A percentile compares a stretch with the other conserved stretches of the same genome.
These are phyloP conservation scores for Falco peregrinus DNA, from an alignment of 2,797 vertebrate species.

Conservation along the genomic window DNA sequence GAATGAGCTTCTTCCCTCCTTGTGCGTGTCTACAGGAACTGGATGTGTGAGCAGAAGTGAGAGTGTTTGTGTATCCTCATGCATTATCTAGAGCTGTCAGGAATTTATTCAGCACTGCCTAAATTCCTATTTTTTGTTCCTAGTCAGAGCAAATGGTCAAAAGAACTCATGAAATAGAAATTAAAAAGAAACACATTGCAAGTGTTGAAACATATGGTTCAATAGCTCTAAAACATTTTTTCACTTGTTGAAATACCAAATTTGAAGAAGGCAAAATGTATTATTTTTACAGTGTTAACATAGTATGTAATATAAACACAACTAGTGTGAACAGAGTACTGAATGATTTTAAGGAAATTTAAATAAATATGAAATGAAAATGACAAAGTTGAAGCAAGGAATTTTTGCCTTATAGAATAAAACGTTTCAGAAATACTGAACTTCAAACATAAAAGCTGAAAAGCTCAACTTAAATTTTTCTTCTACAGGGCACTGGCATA, in stretches of 20 bases:
- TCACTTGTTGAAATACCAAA: neutral
- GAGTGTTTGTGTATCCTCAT: neutral
- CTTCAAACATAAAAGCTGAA: neutral
- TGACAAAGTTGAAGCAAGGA: neutral
- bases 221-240: neutral
- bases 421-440: neutral
- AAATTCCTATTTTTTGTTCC: neutral
- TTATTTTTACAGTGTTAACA: slow-evolving; percentile 29
- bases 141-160: neutral
- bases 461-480: neutral
- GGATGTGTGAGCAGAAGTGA: neutral
- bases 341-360: neutral
- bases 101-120: neutral
- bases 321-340: neutral
- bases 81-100: neutral
- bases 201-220: slow-evolving; percentile 17
- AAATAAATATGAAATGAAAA: neutral
- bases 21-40: neutral
- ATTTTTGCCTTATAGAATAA: neutral
- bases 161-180: neutral
- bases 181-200: neutral
- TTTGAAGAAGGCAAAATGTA: neutral
- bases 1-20: neutral
- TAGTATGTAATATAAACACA: slow-evolving; percentile 9
- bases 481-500: neutral